phyloP scores from a whole-genome alignment of 2,888 invertebrate species.

The Calameuta idolon region DNA sequence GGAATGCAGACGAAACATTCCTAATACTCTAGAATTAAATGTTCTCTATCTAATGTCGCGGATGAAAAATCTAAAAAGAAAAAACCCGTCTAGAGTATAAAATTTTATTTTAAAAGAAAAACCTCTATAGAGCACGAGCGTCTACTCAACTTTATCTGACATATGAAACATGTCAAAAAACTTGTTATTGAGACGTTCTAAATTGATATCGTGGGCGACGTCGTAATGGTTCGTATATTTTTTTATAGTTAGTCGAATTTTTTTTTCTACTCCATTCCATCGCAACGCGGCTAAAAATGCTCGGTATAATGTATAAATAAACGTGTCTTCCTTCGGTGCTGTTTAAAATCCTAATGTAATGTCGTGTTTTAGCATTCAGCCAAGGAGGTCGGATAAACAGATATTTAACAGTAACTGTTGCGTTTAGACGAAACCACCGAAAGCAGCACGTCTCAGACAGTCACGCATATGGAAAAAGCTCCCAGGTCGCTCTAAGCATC shows the following conservation, averaged over 20 bases:
- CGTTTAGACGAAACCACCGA: background rate
- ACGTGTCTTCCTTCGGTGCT: constrained; percentile 3
- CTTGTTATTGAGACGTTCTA: background rate
- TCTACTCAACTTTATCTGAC: too few relatives aligned
- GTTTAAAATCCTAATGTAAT: constrained; percentile 5
- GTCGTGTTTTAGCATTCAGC: constrained; percentile 9
- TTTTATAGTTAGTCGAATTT: background rate
- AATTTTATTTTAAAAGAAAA: background rate
- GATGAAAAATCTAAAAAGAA: background rate
- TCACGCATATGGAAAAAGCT: background rate
- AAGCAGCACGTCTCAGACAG: background rate
- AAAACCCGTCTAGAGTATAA: background rate
- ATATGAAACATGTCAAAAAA: too few relatives aligned
- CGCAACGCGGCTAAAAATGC: constrained; percentile 5
- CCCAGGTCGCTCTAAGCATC: background rate
- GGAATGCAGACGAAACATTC: background rate
- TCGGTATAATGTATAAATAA: constrained; percentile 4
- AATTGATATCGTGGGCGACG: background rate
- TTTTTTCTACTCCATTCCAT: background rate
- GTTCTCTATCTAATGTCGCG: background rate
- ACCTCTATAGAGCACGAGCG: background rate
- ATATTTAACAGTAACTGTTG: constrained; percentile 8
- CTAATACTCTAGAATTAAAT: background rate
- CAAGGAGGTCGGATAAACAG: constrained; percentile 10
- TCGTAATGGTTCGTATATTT: background rate